A percentile compares a stretch with the other conserved stretches of the same genome.
Evolutionary conservation across 2,888 invertebrate species (phyloP).

Genomic region (Tipula helvola): DNA sequence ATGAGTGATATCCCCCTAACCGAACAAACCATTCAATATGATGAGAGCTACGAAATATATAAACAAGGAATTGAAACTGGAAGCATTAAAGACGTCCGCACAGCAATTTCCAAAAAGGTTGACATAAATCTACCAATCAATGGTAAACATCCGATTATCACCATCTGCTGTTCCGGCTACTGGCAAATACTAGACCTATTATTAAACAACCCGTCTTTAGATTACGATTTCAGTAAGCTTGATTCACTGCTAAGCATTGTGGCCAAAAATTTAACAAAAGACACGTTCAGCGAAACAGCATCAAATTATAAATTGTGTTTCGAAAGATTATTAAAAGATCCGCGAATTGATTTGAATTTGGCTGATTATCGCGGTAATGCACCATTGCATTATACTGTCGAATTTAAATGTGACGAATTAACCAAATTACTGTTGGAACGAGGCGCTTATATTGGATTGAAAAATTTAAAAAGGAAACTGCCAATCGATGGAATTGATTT

Average conservation of each 20-base stretch:
- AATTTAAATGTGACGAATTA: slow-evolving; percentile 51
- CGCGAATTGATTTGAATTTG: slow-evolving; percentile 48
- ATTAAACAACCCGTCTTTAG: not conserved
- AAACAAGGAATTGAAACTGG: not conserved
- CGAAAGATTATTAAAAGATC: slow-evolving; percentile 43
- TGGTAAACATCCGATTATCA: not conserved
- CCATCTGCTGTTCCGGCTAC: not conserved
- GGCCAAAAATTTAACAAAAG: slow-evolving; percentile 40
- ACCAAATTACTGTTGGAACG: slow-evolving; percentile 48
- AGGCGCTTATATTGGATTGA: slow-evolving; percentile 62
- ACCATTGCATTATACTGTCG: slow-evolving; percentile 61
- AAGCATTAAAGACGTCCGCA: not conserved
- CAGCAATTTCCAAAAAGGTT: not conserved
- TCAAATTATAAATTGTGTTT: slow-evolving; percentile 44
- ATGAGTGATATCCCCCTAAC: not conserved
- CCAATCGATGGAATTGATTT: slow-evolving; percentile 60
- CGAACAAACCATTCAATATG: not conserved
- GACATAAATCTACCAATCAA: not conserved
- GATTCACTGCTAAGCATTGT: slow-evolving; percentile 44
- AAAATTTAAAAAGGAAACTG: slow-evolving; percentile 50
- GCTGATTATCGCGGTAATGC: slow-evolving; percentile 51
- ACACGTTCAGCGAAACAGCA: slow-evolving; percentile 28
- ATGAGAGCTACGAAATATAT: not conserved
- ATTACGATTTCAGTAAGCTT: not conserved
- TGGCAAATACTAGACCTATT: not conserved